Evolutionary conservation across 2,797 vertebrate genomes (phyloP), one percentile per base, ranked within the genome.

Genomic region (Lepilemur ruficaudatus): DNA sequence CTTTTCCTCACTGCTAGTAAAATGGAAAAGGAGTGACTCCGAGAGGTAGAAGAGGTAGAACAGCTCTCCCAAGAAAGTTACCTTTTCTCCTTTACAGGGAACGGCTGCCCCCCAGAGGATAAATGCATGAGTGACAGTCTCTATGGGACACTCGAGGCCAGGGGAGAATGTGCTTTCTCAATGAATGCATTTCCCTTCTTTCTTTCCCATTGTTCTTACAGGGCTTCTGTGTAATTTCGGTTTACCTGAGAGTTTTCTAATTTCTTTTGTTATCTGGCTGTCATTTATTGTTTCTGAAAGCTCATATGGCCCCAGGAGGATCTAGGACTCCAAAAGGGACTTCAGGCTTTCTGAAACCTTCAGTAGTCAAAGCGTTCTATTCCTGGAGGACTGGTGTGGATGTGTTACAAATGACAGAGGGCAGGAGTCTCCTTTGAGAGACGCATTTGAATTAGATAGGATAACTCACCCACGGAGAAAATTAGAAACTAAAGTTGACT

Each of bases 181-280:
- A 22, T 0, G 14, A 93, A 48, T 10, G 7, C 12, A 17, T 59
- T 98, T 92, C 95, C 94, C 82, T 80, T 95, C 94, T 94, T 93
- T 92, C 63, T 96, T 96, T 94, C 79, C 46, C 81, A 67, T 83
- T 70, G 59, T 88, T 89, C 50, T 97, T 93, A 95, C 32, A 83
- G 72, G 93, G 86, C 90, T 96, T 93, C 75, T 75, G 7, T 70
- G 30, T 48, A 72, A 73, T 73, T 78, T 69, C 5, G 20, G 30
- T 65, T 89, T 70, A 22, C 52, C 43, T 52, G 32, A 69, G 46
- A 84, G 12, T 57, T 76, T 57, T 43, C 28, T 46, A 38, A 18
- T 69, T 82, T 41, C 23, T 69, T 94, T 67, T 89, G 3, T 57
- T 48, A 75, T 15, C 23, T 55, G 14, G 63, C 46, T 70, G 3